Evolutionary conservation across 2,888 invertebrate genomes (phyloP).

Genomic region (Ormyrus nitidulus): DNA sequence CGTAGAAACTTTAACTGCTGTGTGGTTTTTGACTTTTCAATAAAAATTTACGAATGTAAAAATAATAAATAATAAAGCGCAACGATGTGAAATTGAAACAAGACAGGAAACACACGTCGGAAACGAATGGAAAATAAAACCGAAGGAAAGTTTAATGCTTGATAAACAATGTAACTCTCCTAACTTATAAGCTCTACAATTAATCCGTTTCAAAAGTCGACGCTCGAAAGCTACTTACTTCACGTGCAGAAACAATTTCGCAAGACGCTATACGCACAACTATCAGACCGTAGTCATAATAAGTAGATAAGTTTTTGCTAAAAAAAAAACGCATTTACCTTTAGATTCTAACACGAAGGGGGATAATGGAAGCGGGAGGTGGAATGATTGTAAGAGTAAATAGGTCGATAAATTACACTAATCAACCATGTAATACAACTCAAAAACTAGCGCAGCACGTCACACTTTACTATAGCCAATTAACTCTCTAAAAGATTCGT

Average conservation of each 20-base stretch:
- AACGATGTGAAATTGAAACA: constrained; percentile 34
- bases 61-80: constrained; percentile 23
- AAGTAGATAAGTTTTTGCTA: constrained; percentile 22
- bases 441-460: constrained; percentile 28
- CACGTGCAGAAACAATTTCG: constrained; percentile 19
- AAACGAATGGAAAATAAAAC: constrained; percentile 43
- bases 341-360: constrained; percentile 16
- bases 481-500: constrained; percentile 17
- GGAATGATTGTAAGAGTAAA: constrained; percentile 27
- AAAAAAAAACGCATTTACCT: background rate
- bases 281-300: constrained; percentile 17
- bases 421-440: constrained; percentile 31
- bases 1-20: constrained; percentile 21
- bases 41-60: constrained; percentile 32
- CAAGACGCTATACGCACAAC: constrained; percentile 25
- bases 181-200: constrained; percentile 21
- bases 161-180: constrained; percentile 31
- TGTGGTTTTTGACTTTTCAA: constrained; percentile 28
- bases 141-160: constrained; percentile 16
- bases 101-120: constrained; percentile 56
- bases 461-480: constrained; percentile 26
- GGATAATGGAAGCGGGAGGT: constrained; percentile 1
- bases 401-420: constrained; percentile 30
- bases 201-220: constrained; percentile 8
- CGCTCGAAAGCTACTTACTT: constrained; percentile 3